Percentiles rank a stretch among this genome's conserved stretches.
Conservation (phyloP, 2,113 vertebrate species). For the Alethe diademata region DNA sequence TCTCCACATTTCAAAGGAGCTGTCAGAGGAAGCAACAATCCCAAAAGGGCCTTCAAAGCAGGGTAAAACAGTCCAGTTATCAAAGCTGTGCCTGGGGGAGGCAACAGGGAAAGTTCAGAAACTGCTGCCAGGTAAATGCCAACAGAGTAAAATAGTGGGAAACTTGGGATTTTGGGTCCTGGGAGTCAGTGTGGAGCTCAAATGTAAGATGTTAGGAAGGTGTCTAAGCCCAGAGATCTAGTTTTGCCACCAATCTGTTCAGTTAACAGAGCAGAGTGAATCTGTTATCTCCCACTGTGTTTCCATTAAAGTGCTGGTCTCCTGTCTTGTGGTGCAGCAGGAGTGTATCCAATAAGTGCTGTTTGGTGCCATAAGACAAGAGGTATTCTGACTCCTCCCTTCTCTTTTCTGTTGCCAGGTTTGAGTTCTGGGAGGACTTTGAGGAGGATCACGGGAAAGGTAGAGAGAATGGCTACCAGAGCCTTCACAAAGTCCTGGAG, state of each 20-base stretch:
- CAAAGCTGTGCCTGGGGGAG: background rate
- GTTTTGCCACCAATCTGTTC: background rate
- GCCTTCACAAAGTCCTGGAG: slow-evolving; percentile 96
- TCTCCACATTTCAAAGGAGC: background rate
- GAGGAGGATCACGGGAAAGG: slow-evolving; percentile 95
- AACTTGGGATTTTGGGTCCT: background rate
- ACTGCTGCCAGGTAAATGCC: background rate
- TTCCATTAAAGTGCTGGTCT: background rate
- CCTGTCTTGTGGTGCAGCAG: background rate
- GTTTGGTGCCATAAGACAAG: background rate
- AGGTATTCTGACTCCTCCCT: background rate
- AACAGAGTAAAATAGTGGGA: background rate
- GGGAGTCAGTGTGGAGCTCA: background rate
- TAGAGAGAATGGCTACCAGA: slow-evolving; percentile 95
- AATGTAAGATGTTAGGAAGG: background rate
- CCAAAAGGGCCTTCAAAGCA: background rate
- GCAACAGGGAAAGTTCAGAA: background rate
- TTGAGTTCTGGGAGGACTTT: slow-evolving; percentile 97
- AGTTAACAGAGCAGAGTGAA: background rate
- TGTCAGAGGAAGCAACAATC: background rate
- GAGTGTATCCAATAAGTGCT: background rate
- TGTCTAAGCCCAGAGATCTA: background rate
- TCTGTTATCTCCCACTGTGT: background rate
- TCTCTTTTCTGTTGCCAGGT: slow-evolving; percentile 71
- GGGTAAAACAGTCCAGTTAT: background rate